phyloP scores from a whole-genome alignment of 2,797 vertebrate genomes.

The Todus mexicanus region DNA sequence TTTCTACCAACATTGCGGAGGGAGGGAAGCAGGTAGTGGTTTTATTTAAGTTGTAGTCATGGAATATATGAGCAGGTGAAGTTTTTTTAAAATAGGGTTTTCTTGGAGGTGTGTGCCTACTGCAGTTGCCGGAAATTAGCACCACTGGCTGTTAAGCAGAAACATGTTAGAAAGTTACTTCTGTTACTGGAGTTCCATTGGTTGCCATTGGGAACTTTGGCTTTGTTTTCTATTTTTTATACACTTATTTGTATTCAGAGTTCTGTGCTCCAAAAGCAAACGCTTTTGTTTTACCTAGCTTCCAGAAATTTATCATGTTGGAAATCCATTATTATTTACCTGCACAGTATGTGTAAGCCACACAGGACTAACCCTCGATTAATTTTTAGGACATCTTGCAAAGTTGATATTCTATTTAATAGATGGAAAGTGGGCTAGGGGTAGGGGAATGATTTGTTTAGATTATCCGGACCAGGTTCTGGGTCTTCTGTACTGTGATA shows the following conservation, averaged over 20 bases:
- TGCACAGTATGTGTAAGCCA: neutral
- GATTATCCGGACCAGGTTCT: neutral
- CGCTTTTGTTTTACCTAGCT: neutral
- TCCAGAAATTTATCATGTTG: neutral
- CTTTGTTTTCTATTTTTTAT: neutral
- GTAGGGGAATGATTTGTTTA: neutral
- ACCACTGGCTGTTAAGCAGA: neutral
- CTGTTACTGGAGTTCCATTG: neutral
- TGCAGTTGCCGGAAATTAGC: neutral
- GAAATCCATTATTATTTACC: neutral
- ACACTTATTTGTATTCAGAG: neutral
- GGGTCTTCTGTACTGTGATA: neutral
- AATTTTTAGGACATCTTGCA: neutral
- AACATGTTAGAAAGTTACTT: neutral
- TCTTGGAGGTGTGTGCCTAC: neutral
- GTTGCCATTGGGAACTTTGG: neutral
- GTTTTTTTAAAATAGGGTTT: neutral
- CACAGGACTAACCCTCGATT: neutral
- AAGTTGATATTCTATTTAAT: neutral
- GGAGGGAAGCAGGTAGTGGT: neutral
- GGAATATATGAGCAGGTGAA: neutral
- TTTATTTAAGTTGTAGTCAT: neutral
- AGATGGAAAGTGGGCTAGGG: neutral
- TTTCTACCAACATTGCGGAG: fast-evolving
- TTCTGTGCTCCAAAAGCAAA: neutral